These are phyloP conservation scores for Vanessa atalanta DNA, from an alignment of 1,140 invertebrate genomes.

Conservation along the genomic window DNA sequence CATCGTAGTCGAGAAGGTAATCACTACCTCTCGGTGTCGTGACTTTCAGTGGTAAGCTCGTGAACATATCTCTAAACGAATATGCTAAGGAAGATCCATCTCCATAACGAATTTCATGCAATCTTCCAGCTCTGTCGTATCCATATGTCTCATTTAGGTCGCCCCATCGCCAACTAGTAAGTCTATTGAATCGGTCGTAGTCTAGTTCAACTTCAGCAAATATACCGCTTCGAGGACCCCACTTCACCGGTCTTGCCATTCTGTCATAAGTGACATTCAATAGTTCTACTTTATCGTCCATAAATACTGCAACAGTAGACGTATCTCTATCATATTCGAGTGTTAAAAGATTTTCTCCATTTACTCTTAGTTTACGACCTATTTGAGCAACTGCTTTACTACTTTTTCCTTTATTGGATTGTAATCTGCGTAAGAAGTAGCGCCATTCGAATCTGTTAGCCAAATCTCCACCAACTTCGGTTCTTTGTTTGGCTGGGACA, in stretches of 20 bases:
- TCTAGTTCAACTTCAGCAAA: slow-evolving; percentile 94
- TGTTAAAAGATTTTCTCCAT: slow-evolving; percentile 94
- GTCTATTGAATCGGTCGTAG: slow-evolving; percentile 94
- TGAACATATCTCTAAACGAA: slow-evolving; percentile 93
- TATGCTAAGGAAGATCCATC: slow-evolving; percentile 93
- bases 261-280: slow-evolving; percentile 96
- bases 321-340: slow-evolving; percentile 95
- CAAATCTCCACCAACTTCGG: slow-evolving; percentile 92
- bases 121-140: slow-evolving; percentile 91
- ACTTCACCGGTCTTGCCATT: slow-evolving; percentile 93
- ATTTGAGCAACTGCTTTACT: slow-evolving; percentile 88
- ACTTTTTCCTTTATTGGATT: slow-evolving; percentile 83
- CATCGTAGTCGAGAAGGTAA: slow-evolving; percentile 95
- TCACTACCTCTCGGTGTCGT: slow-evolving; percentile 95
- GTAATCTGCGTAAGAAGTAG: slow-evolving; percentile 89
- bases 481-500: slow-evolving; percentile 93
- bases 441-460: slow-evolving; percentile 97
- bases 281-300: slow-evolving; percentile 93
- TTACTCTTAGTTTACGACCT: slow-evolving; percentile 91
- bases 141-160: slow-evolving; percentile 93
- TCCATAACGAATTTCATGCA: slow-evolving; percentile 93
- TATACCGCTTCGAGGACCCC: slow-evolving; percentile 91
- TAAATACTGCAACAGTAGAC: slow-evolving; percentile 93
- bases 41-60: slow-evolving; percentile 93
- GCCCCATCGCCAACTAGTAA: slow-evolving; percentile 96